Evolutionary conservation across 2,888 invertebrate species (phyloP).

Genomic region (Leptopilina drosophilae): DNA sequence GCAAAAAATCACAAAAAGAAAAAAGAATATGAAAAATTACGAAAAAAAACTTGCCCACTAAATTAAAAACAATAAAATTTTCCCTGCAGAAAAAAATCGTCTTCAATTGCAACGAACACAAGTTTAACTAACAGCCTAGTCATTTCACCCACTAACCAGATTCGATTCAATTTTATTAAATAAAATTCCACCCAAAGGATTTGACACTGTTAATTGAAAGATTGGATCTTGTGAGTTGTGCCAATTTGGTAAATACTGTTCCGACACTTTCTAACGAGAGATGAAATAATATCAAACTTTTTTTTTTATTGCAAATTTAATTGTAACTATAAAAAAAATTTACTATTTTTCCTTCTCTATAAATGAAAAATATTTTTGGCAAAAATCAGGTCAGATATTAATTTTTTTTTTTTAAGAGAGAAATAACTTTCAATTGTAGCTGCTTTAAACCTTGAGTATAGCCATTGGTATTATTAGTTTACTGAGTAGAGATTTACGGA

Average conservation of each 20-base stretch:
- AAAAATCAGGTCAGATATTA: no score
- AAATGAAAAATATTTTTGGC: no score
- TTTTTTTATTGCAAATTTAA: no score
- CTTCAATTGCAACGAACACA: constrained; percentile 35
- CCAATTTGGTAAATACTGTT: no score
- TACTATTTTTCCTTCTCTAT: no score
- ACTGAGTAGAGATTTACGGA: no score
- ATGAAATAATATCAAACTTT: not conserved
- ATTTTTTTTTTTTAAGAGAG: no score
- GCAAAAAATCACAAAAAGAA: no score
- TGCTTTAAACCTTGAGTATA: no score
- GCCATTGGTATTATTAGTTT: no score
- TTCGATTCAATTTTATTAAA: constrained; percentile 70
- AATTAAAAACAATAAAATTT: not conserved
- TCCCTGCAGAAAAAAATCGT: constrained; percentile 23
- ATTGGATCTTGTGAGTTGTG: constrained; percentile 62
- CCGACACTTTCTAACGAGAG: not conserved
- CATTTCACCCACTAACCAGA: constrained; percentile 39
- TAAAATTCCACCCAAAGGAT: constrained; percentile 71
- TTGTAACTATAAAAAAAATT: not conserved
- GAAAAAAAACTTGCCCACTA: not conserved
- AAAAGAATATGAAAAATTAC: not conserved
- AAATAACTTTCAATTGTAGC: no score
- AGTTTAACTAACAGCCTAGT: constrained; percentile 36
- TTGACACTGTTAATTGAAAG: constrained; percentile 73